Conservation (phyloP, 2,113 vertebrate genomes). For the Trematocara zebra region DNA sequence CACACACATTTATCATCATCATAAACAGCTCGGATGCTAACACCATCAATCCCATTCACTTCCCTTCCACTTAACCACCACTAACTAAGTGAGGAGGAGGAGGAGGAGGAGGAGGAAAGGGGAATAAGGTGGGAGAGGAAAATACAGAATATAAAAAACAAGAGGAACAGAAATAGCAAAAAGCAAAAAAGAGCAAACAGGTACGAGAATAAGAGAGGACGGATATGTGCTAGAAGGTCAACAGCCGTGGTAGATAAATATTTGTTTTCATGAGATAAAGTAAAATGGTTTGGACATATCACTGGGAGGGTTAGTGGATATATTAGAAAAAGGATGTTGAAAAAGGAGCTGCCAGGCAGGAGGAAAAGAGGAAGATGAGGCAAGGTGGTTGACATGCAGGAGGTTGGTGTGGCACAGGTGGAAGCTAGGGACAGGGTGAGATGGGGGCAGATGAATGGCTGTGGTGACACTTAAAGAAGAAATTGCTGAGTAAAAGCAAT, state of each 20-base stretch:
- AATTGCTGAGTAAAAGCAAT: not conserved
- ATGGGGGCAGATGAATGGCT: not conserved
- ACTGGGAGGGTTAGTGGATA: not conserved
- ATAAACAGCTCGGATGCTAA: conserved; percentile 86
- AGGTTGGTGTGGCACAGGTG: not conserved
- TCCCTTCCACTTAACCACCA: conserved; percentile 67
- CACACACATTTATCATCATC: conserved; percentile 84
- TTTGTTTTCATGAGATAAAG: not conserved
- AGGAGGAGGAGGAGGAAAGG: not conserved
- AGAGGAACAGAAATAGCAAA: not conserved
- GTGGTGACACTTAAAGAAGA: not conserved
- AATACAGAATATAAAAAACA: not conserved
- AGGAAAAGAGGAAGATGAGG: not conserved
- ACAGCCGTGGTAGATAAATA: not conserved
- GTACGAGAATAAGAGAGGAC: not conserved
- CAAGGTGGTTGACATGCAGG: not conserved
- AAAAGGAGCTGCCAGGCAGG: not conserved
- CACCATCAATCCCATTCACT: conserved; percentile 92
- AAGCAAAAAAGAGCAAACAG: not conserved
- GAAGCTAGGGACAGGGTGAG: not conserved
- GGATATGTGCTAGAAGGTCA: not conserved
- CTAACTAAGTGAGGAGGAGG: conserved; percentile 51
- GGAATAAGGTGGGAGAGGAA: not conserved
- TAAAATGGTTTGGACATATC: not conserved
- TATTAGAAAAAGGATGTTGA: not conserved